Evolutionary conservation across 2,888 invertebrate genomes (phyloP).

Genomic region (Pammene aurita): DNA sequence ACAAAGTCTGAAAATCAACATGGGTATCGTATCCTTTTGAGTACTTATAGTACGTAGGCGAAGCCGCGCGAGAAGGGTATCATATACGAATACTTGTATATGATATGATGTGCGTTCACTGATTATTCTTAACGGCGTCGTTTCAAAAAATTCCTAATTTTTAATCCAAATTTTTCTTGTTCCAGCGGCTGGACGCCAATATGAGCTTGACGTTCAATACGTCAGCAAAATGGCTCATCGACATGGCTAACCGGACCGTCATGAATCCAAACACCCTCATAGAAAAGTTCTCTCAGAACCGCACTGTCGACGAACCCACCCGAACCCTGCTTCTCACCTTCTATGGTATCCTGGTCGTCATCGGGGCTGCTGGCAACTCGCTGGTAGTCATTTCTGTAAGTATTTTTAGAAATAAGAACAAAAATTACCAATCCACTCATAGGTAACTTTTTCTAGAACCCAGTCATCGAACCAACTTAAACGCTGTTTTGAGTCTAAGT

Average conservation of each 20-base stretch:
- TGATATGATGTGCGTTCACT: too few relatives aligned
- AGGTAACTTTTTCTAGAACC: too few relatives aligned
- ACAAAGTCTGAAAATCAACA: too few relatives aligned
- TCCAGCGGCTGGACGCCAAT: conserved; percentile 69
- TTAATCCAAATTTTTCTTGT: conserved; percentile 52
- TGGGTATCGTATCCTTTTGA: too few relatives aligned
- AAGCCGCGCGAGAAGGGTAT: too few relatives aligned
- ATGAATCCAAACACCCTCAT: conserved; percentile 77
- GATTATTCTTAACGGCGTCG: too few relatives aligned
- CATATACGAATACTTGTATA: too few relatives aligned
- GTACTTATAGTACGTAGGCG: too few relatives aligned
- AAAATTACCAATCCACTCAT: too few relatives aligned
- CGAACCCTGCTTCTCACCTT: conserved; percentile 86
- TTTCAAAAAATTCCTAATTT: not conserved
- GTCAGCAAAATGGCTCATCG: conserved; percentile 75
- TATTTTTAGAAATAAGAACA: conserved; percentile 43
- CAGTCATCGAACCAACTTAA: too few relatives aligned
- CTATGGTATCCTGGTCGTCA: conserved; percentile 89
- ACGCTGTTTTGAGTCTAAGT: too few relatives aligned
- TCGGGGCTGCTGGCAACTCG: conserved; percentile 93
- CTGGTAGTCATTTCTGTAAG: conserved; percentile 89
- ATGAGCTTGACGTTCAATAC: conserved; percentile 66
- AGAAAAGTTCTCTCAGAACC: conserved; percentile 86
- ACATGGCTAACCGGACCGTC: conserved; percentile 67
- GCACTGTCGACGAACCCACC: conserved; percentile 87